Conservation (phyloP, 1,140 invertebrate species). For the Paralvinella palmiformis region DNA sequence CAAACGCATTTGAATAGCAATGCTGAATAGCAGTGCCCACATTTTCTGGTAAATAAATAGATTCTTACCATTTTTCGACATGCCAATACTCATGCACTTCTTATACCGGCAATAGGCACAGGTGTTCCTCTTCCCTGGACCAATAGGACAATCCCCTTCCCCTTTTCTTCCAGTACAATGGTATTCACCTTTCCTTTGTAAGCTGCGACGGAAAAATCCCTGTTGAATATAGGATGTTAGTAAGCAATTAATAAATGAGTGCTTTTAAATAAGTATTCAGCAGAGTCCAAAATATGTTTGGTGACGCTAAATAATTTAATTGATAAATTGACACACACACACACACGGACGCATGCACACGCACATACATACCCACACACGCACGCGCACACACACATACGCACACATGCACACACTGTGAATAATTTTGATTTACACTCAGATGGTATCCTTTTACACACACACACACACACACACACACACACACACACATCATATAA, state of each 20-base stretch:
- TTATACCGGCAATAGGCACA: conserved; percentile 41
- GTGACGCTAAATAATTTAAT: too few species aligned
- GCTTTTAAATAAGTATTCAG: too few species aligned
- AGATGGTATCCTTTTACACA: too few species aligned
- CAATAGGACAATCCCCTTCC: conserved; percentile 34
- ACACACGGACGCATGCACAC: too few species aligned
- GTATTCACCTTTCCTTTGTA: conserved; percentile 34
- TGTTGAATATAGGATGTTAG: too few species aligned
- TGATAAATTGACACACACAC: too few species aligned
- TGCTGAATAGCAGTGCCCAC: not conserved
- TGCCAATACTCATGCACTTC: conserved; percentile 41
- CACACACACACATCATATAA: too few species aligned
- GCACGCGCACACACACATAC: not conserved
- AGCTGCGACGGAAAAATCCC: conserved; percentile 44
- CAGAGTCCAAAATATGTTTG: too few species aligned
- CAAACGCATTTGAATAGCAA: not conserved
- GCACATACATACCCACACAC: not conserved
- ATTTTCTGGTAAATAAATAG: not conserved
- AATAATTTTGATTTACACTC: too few species aligned
- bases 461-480: too few species aligned
- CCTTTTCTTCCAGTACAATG: conserved; percentile 31
- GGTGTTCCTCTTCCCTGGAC: conserved; percentile 30
- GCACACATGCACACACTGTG: too few species aligned
- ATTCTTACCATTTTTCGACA: conserved; percentile 42
- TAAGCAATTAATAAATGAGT: too few species aligned